Evolutionary conservation across 2,113 vertebrate species (phyloP), one percentile per base, ranked within the genome.

Genomic region (Anolis carolinensis): DNA sequence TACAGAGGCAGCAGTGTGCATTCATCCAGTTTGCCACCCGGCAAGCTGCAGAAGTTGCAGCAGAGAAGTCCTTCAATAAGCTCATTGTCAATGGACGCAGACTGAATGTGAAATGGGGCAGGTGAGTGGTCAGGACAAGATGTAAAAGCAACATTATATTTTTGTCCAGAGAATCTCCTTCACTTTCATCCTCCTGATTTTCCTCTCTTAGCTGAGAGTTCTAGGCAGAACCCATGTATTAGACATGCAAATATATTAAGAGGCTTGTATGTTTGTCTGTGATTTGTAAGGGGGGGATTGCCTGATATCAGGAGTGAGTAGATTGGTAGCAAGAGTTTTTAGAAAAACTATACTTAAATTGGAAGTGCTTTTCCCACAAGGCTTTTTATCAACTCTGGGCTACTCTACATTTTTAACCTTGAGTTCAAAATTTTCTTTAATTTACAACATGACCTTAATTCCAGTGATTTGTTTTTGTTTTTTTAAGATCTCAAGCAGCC

Each of bases 51-150:
- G 99, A 99, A 86, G 97, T 96, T 75, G 99, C 99, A 16, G 98
- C 98, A 0, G 99, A 99, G 95, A 99, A 99, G 92, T 99, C 98
- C 71, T 99, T 99, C 93, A 99, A 99, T 93, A 99, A 99, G 84
- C 97, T 99, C 81, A 99, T 99, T 68, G 97, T 99, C 89, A 98
- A 99, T 0, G 98, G 98, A 16, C 97, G 98, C 34, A 96, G 99
- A 55, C 98, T 99, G 78, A 99, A 99, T 0, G 98, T 99, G 91
- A 99, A 99, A 39, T 99, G 99, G 99, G 99, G 99, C 95, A 97
- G 98, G 99, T 99, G 87, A 95, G 96, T 32, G 34, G 5, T 3
- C 2, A 13, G 0, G 0, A 2, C 52, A 21, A 1, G 0, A 16
- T 11, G 50, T 4, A 0, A 20, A 32, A 11, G 65, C 23, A 77